These are phyloP conservation scores for Neotragus pygmaeus DNA, from an alignment of 2,113 vertebrate species.

Conservation along the genomic window DNA sequence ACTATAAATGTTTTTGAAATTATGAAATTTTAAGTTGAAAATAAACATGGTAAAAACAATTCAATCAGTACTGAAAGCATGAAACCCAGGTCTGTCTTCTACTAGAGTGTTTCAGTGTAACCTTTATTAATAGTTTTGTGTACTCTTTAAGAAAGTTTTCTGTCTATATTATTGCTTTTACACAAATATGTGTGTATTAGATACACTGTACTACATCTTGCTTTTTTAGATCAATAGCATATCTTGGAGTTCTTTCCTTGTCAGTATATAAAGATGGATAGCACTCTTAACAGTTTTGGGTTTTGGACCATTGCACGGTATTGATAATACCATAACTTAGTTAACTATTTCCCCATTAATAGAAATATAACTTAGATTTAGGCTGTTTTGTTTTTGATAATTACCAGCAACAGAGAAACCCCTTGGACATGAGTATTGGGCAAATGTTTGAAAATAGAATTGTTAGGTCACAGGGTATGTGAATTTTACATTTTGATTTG, in stretches of 20 bases:
- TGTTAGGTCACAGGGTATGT: background rate
- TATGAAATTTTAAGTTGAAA: background rate
- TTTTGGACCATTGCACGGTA: background rate
- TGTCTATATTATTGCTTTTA: background rate
- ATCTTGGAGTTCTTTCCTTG: background rate
- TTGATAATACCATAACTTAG: background rate
- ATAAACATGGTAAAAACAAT: background rate
- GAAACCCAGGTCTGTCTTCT: background rate
- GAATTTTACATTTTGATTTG: background rate
- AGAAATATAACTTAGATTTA: background rate
- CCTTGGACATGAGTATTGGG: background rate
- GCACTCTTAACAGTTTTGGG: background rate
- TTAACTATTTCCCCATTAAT: background rate
- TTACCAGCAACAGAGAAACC: background rate
- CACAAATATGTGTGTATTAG: background rate
- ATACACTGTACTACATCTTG: background rate
- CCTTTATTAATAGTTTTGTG: background rate
- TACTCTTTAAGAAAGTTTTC: background rate
- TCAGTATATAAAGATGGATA: background rate
- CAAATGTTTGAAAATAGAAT: background rate
- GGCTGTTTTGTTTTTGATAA: background rate
- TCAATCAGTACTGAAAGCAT: background rate
- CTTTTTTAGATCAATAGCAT: background rate
- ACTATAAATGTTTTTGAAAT: background rate
- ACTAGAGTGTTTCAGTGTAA: background rate